These are phyloP conservation scores for Aplocera efformata DNA, from an alignment of 2,888 invertebrate genomes.

Conservation along the genomic window DNA sequence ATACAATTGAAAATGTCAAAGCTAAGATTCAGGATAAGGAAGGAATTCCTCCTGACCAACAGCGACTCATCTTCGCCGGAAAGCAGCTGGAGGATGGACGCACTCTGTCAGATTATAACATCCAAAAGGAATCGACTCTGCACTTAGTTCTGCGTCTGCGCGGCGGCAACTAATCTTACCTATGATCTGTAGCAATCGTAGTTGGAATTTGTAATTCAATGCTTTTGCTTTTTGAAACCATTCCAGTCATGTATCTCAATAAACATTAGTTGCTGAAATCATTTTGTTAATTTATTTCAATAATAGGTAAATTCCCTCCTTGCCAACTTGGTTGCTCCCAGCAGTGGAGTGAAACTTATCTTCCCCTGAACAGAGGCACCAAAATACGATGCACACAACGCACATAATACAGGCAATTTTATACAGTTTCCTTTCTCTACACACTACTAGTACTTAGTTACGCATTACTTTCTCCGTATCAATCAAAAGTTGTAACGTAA, in stretches of 20 bases:
- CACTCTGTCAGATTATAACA: slow-evolving; percentile 48
- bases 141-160: slow-evolving; percentile 51
- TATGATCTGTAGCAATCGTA: slow-evolving; percentile 24
- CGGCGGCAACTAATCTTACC: slow-evolving; percentile 30
- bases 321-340: too few relatives aligned
- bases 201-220: slow-evolving; percentile 23
- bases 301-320: too few relatives aligned
- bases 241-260: slow-evolving; percentile 47
- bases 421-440: too few relatives aligned
- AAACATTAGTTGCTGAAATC: slow-evolving; percentile 33
- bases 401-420: too few relatives aligned
- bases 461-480: too few relatives aligned
- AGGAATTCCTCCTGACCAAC: slow-evolving; percentile 52
- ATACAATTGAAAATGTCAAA: slow-evolving; percentile 50
- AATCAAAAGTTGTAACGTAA: too few relatives aligned
- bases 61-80: slow-evolving; percentile 48
- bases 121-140: slow-evolving; percentile 48
- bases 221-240: slow-evolving; percentile 37
- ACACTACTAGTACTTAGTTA: too few relatives aligned
- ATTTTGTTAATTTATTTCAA: slow-evolving; percentile 23
- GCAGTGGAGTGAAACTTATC: too few relatives aligned
- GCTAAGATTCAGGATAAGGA: slow-evolving; percentile 53
- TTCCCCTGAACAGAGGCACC: too few relatives aligned
- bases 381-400: too few relatives aligned
- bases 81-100: slow-evolving; percentile 51